Base-by-base conservation (phyloP, 2,113 vertebrate species). In the Micromys minutus region DNA sequence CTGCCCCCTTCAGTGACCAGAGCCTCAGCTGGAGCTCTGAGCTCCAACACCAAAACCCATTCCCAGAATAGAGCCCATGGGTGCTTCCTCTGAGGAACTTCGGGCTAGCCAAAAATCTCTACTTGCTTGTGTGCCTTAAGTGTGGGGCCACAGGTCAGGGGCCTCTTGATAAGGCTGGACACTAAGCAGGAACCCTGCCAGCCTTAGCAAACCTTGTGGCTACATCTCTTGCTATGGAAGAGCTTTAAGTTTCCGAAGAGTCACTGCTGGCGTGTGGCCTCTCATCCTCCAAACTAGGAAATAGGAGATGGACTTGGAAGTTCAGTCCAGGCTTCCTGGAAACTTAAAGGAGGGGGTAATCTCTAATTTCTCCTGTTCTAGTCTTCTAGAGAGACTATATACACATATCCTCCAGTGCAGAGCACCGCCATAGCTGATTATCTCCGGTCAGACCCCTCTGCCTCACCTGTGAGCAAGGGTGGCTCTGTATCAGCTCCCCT, bases 361-460 rank as follows among this genome's bases (percentile, higher is more conserved):
- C 36, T 94, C 67, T 63, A 21, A 29, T 89, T 69, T 88, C 76
- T 61, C 47, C 65, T 59, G 67, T 4, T 52, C 24, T 1, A 57
- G 22, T 71, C 36, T 67, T 26, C 77, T 52, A 7, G 22, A 36
- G 65, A 50, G 39, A 92, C 29, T 75, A 19, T 79, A 59, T 36
- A 55, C 50, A 12, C 42, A 5, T 4, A 45, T 5, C 22, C 47
- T 29, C 11, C 0, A 8, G 11, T 2, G 31, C 29, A 5, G 31
- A 12, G 24, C 7, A 1, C 6, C 8, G 36, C 1, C 0, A 0
- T 12, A 29, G 17, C 6, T n/a, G 19, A 0, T 50, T 24, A 21
- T 76, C 21, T 47, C 9, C 4, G 36, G 22, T n/a, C n/a, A n/a
- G n/a, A n/a, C 16, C 39, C 74, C 69, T 11, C 6, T 13, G 12